These are phyloP conservation scores for Scolopax bukidnonensis DNA, from an alignment of 2,797 vertebrate species.

Conservation along the genomic window DNA sequence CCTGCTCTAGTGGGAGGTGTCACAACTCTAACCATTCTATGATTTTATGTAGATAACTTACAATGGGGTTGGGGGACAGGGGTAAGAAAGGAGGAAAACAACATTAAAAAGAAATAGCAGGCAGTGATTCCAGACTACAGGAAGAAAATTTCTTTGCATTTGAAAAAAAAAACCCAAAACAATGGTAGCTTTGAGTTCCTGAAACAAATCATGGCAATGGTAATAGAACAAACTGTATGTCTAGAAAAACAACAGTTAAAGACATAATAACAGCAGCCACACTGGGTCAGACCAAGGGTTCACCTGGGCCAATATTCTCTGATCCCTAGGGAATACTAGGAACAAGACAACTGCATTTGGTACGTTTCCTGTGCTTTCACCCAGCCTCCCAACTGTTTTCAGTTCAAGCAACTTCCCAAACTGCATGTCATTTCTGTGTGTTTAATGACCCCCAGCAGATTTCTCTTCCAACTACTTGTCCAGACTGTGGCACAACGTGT, in stretches of 20 bases:
- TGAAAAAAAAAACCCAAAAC: not conserved
- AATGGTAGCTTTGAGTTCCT: not conserved
- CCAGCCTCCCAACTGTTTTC: not conserved
- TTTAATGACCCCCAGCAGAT: conserved; percentile 2
- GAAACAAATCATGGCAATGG: not conserved
- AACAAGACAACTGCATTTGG: not conserved
- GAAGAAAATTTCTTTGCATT: not conserved
- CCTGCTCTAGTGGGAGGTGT: no score
- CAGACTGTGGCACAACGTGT: not conserved
- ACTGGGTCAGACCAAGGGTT: not conserved
- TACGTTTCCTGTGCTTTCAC: not conserved
- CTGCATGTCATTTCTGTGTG: not conserved
- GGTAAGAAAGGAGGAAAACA: not conserved
- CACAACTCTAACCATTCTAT: no score
- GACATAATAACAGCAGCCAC: not conserved
- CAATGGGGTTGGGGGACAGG: rapidly evolving
- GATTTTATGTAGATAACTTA: not conserved
- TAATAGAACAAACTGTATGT: not conserved
- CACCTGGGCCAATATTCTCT: not conserved
- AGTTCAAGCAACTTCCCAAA: not conserved
- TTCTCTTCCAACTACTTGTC: not conserved
- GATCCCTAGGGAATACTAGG: not conserved
- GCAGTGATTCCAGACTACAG: not conserved
- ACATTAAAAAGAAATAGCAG: not conserved
- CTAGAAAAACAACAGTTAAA: not conserved